These are phyloP conservation scores for Eulemur coronatus DNA, from an alignment of 2,797 vertebrate genomes.

Conservation along the genomic window DNA sequence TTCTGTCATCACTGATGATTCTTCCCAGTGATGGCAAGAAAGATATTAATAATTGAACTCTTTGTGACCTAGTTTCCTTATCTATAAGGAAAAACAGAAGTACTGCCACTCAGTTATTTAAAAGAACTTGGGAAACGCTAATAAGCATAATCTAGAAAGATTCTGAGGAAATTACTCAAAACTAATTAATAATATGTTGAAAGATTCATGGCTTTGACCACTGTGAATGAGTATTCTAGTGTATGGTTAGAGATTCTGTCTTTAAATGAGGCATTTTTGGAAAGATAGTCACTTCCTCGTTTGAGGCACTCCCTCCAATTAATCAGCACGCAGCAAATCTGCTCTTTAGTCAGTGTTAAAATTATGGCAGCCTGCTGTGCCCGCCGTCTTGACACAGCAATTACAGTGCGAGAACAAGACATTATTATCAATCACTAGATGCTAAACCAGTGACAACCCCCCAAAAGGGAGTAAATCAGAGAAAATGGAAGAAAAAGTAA, in stretches of 20 bases:
- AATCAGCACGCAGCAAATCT: constrained; percentile 61
- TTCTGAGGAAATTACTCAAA: background rate
- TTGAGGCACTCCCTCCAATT: background rate
- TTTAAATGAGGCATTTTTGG: background rate
- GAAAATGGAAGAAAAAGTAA: constrained; percentile 30
- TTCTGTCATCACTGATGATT: background rate
- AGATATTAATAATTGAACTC: background rate
- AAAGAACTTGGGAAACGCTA: constrained; percentile 20
- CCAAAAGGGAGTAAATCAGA: constrained; percentile 58
- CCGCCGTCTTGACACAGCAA: constrained; percentile 52
- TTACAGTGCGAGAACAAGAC: constrained; percentile 61
- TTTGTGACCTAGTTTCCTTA: background rate
- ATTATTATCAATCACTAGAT: constrained; percentile 63
- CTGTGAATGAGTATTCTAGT: background rate
- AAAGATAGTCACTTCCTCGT: background rate
- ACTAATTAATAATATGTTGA: background rate
- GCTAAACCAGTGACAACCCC: background rate
- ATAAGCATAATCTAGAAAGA: background rate
- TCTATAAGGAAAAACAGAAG: background rate
- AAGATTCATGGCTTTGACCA: background rate
- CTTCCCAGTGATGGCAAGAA: background rate
- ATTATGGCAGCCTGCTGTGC: constrained; percentile 12
- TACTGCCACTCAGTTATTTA: background rate
- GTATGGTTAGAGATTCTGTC: background rate
- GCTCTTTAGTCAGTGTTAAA: constrained; percentile 45